A percentile compares a stretch with the other conserved stretches of the same genome.
phyloP scores from a whole-genome alignment of 2,888 invertebrate genomes.

The Amaurobius ferox region DNA sequence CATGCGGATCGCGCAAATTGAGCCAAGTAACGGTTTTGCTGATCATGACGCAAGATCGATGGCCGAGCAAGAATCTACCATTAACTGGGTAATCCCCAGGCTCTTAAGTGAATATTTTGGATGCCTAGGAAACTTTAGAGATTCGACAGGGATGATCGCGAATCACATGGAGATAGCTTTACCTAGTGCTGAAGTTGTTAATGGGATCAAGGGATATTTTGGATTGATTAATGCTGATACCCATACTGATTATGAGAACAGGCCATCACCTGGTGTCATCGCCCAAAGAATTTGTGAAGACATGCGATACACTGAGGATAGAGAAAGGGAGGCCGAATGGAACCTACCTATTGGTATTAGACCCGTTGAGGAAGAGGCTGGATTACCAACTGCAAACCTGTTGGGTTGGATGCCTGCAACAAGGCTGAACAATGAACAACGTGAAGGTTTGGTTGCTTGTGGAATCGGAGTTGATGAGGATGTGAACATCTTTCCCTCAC shows the following conservation, averaged over 20 bases:
- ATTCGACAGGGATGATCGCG: not conserved
- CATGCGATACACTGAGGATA: not conserved
- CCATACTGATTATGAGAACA: not conserved
- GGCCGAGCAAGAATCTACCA: not conserved
- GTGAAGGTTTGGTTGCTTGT: not conserved
- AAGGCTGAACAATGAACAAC: not conserved
- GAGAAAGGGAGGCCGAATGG: not conserved
- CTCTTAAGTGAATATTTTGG: not conserved
- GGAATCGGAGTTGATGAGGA: not conserved
- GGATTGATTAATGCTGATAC: not conserved
- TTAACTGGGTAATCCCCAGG: not conserved
- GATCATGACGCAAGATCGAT: not conserved
- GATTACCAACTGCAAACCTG: not conserved
- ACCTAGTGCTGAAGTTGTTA: not conserved
- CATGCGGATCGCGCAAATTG: not conserved
- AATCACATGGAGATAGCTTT: not conserved
- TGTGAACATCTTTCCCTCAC: not conserved
- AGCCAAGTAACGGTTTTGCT: not conserved
- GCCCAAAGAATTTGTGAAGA: not conserved
- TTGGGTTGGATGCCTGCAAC: conserved; percentile 19
- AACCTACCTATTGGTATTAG: not conserved
- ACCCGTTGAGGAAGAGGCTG: not conserved
- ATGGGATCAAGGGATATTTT: conserved; percentile 3
- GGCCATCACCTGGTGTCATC: not conserved
- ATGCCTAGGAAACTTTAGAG: not conserved